phyloP scores from a whole-genome alignment of 2,113 vertebrate genomes.

The Acanthochromis polyacanthus region DNA sequence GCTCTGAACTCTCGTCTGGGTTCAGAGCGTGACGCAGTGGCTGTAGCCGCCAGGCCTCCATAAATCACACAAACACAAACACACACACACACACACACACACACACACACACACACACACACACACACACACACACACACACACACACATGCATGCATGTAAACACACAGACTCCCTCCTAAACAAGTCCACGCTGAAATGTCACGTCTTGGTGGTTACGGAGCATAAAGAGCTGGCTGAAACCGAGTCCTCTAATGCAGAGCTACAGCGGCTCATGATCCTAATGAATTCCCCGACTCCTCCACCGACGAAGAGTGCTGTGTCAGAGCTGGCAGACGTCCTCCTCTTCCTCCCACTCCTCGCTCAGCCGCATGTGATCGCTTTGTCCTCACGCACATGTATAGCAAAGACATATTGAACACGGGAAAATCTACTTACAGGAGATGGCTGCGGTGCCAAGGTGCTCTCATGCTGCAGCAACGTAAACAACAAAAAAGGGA shows the following conservation, averaged over 20 bases:
- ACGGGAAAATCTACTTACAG: conserved; percentile 26
- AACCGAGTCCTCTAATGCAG: conserved; percentile 40
- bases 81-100: background rate
- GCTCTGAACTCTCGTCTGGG: conserved; percentile 48
- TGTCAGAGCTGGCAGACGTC: conserved; percentile 64
- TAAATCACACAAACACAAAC: conserved; percentile 21
- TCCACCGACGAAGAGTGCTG: conserved; percentile 60
- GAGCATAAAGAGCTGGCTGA: conserved; percentile 34
- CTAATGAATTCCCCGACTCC: conserved; percentile 34
- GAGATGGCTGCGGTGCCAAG: background rate
- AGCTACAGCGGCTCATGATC: conserved; percentile 22
- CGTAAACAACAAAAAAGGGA: conserved; percentile 1
- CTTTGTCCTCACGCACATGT: conserved; percentile 19
- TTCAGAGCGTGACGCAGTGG: conserved; percentile 69
- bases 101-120: background rate
- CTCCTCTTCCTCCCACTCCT: conserved; percentile 50
- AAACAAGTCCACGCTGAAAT: conserved; percentile 40
- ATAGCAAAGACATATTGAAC: conserved; percentile 28
- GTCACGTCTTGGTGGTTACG: conserved; percentile 28
- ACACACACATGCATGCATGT: too few relatives aligned
- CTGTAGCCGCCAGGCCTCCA: conserved; percentile 41
- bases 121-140: background rate
- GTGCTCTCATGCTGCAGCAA: background rate
- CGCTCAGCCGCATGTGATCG: conserved; percentile 29
- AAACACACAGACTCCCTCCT: background rate